A percentile compares a stretch with the other conserved stretches of the same genome.
Evolutionary conservation across 2,113 vertebrate genomes (phyloP).

Genomic region (Rhea americana): DNA sequence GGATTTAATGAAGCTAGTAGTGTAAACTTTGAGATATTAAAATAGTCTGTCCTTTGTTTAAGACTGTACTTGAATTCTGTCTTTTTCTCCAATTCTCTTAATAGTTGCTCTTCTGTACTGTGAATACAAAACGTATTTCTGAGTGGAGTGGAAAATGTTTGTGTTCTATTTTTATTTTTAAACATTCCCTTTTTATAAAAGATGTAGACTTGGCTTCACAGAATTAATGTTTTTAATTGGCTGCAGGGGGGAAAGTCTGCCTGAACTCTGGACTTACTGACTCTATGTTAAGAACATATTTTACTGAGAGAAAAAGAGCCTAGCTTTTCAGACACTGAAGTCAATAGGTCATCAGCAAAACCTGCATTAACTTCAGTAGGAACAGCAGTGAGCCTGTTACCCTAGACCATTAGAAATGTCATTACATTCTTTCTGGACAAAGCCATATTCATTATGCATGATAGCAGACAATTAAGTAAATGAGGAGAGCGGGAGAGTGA

Average conservation of each 20-base stretch:
- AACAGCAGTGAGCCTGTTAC: background rate
- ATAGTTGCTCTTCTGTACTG: background rate
- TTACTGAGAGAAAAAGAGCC: background rate
- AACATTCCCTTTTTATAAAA: background rate
- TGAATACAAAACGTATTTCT: background rate
- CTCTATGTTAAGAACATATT: background rate
- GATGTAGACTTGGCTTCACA: background rate
- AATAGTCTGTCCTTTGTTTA: background rate
- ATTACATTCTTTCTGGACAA: background rate
- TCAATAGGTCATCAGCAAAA: background rate
- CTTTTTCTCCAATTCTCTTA: background rate
- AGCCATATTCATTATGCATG: background rate
- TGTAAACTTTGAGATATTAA: background rate
- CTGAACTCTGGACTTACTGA: background rate
- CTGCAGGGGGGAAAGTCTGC: background rate
- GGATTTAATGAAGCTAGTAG: background rate
- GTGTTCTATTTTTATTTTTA: background rate
- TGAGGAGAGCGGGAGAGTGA: background rate
- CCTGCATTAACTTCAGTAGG: background rate
- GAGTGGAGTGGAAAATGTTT: background rate
- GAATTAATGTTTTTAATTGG: background rate
- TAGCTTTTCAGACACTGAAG: background rate
- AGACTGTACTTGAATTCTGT: background rate
- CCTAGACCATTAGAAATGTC: background rate
- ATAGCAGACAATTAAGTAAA: background rate